A percentile compares a stretch with the other conserved stretches of the same genome.
These are phyloP conservation scores for Ormyrus labotus DNA, from an alignment of 2,888 invertebrate genomes.

Conservation along the genomic window DNA sequence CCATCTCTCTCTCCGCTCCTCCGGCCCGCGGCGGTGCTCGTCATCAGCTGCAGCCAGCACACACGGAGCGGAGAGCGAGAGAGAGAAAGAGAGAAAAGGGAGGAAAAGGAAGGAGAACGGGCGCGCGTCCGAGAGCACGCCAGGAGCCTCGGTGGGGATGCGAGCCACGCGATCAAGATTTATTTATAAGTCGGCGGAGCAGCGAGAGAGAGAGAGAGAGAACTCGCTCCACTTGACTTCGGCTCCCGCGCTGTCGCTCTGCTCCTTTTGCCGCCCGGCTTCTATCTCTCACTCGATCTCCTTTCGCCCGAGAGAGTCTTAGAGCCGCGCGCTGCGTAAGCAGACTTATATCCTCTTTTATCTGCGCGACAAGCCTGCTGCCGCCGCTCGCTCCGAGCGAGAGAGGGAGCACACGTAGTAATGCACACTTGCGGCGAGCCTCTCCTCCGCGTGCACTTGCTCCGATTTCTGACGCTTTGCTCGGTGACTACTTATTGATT, in stretches of 20 bases:
- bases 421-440: too few species aligned
- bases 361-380: too few species aligned
- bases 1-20: constrained; percentile 15
- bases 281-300: neutral
- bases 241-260: constrained; percentile 3
- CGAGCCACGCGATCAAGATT: constrained; percentile 76
- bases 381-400: too few species aligned
- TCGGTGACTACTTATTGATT: neutral
- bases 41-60: constrained; percentile 46
- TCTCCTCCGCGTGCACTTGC: neutral
- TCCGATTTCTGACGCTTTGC: constrained; percentile 7
- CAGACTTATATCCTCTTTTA: too few species aligned
- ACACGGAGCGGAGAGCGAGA: neutral
- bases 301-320: neutral
- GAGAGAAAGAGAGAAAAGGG: constrained; percentile 28
- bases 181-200: constrained; percentile 71
- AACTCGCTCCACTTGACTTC: constrained; percentile 38
- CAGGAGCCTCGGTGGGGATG: constrained; percentile 68
- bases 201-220: constrained; percentile 18
- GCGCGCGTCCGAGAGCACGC: constrained; percentile 62
- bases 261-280: constrained; percentile 4
- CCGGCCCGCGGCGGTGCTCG: constrained; percentile 35
- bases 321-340: neutral
- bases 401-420: too few species aligned
- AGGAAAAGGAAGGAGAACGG: constrained; percentile 58